Percentiles rank a stretch among this genome's conserved stretches.
Evolutionary conservation across 1,140 invertebrate species (phyloP).

Genomic region (Cataglyphis hispanica): DNA sequence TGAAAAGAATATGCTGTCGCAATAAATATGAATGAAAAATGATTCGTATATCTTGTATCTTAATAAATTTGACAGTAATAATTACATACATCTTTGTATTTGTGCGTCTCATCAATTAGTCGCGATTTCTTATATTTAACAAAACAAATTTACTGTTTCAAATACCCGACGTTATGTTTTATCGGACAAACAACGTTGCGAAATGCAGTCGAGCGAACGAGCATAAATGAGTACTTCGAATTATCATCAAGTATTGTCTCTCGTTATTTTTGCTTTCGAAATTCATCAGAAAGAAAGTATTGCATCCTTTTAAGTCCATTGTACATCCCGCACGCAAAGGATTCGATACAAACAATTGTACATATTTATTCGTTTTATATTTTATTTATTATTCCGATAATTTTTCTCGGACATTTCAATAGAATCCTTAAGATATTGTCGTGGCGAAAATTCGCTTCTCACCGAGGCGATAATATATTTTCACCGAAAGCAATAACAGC

Average conservation of each 20-base stretch:
- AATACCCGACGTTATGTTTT: neutral
- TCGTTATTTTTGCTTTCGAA: neutral
- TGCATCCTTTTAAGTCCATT: neutral
- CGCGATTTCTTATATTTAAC: neutral
- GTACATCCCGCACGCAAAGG: neutral
- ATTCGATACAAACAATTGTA: neutral
- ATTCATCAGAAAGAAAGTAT: neutral
- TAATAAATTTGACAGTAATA: neutral
- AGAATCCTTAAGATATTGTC: slow-evolving; percentile 5
- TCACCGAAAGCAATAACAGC: slow-evolving; percentile 31
- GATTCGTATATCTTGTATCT: neutral
- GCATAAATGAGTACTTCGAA: slow-evolving; percentile 20
- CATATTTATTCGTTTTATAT: neutral
- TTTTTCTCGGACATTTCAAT: neutral
- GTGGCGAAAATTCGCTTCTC: neutral
- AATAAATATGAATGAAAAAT: neutral
- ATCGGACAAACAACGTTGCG: neutral
- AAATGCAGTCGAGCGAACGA: slow-evolving; percentile 4
- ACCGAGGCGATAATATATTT: neutral
- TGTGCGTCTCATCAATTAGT: neutral
- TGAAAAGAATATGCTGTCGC: neutral
- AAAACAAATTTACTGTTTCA: neutral
- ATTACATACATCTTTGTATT: neutral
- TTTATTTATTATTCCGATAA: slow-evolving; percentile 1
- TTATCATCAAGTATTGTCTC: neutral